phyloP scores from a whole-genome alignment of 1,140 invertebrate genomes.

The Pogonomyrmex californicus region DNA sequence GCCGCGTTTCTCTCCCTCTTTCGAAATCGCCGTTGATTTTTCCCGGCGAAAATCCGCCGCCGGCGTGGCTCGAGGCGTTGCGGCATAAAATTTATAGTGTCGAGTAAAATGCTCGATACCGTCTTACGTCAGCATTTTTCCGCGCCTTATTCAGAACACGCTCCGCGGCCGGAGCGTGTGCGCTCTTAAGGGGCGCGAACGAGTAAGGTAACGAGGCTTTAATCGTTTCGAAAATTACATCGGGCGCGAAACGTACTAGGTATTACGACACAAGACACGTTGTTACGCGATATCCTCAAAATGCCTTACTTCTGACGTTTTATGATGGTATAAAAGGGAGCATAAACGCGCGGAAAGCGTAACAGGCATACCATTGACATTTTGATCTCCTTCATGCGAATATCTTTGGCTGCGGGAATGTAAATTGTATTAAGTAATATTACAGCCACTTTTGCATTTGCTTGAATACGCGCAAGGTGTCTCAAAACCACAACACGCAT shows the following conservation, averaged over 20 bases:
- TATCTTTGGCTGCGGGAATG: constrained; percentile 61
- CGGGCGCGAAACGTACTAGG: constrained; percentile 29
- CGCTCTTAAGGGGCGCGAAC: neutral
- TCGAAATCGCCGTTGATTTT: neutral
- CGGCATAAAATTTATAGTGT: constrained; percentile 49
- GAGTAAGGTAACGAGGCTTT: constrained; percentile 59
- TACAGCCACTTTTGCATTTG: neutral
- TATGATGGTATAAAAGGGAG: neutral
- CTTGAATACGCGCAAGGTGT: neutral
- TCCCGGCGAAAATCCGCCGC: constrained; percentile 3
- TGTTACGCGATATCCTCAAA: constrained; percentile 47
- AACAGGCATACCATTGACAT: constrained; percentile 51
- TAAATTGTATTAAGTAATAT: constrained; percentile 51
- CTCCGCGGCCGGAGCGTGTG: neutral
- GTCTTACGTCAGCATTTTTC: constrained; percentile 24
- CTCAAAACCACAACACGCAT: neutral
- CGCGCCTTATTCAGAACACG: constrained; percentile 56
- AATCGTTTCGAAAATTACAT: constrained; percentile 71
- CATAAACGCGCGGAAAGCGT: constrained; percentile 57
- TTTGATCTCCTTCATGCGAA: constrained; percentile 13
- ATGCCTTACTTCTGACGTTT: constrained; percentile 5
- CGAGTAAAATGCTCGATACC: constrained; percentile 37
- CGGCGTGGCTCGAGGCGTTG: constrained; percentile 12
- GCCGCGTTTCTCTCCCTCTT: constrained; percentile 8
- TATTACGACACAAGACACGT: constrained; percentile 18